Conservation (phyloP, 2,797 vertebrate genomes). For the Lepus townsendii region DNA sequence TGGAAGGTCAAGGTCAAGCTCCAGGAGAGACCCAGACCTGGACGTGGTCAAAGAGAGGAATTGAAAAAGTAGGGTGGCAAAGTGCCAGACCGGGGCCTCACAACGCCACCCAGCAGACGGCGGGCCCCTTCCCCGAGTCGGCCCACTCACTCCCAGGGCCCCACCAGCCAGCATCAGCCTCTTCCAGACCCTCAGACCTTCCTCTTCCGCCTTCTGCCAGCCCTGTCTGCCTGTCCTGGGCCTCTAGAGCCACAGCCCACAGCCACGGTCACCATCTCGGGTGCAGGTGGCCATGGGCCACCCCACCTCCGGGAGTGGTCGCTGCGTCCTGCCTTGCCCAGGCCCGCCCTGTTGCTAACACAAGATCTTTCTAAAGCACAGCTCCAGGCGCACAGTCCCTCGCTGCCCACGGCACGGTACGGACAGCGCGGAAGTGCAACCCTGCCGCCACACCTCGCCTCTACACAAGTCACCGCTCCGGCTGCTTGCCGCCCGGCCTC, state of each 20-base stretch:
- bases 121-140: background rate
- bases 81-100: accelerated
- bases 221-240: background rate
- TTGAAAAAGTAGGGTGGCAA: background rate
- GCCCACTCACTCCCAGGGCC: background rate
- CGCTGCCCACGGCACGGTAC: too few relatives aligned
- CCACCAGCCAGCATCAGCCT: background rate
- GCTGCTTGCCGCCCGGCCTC: background rate
- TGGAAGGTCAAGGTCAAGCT: background rate
- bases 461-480: too few relatives aligned
- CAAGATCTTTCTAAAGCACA: background rate
- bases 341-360: background rate
- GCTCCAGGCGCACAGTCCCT: background rate
- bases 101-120: background rate
- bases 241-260: background rate
- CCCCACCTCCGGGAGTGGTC: background rate
- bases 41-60: background rate
- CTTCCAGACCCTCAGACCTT: background rate
- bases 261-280: background rate
- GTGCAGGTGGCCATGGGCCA: background rate
- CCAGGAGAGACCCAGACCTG: background rate
- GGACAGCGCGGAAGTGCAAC: too few relatives aligned
- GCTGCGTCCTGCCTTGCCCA: background rate
- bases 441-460: background rate
- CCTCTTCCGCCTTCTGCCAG: background rate